A percentile compares a stretch with the other conserved stretches of the same genome.
These are phyloP conservation scores for Hippocampus abdominalis DNA, from an alignment of 2,113 vertebrate genomes.

Conservation along the genomic window DNA sequence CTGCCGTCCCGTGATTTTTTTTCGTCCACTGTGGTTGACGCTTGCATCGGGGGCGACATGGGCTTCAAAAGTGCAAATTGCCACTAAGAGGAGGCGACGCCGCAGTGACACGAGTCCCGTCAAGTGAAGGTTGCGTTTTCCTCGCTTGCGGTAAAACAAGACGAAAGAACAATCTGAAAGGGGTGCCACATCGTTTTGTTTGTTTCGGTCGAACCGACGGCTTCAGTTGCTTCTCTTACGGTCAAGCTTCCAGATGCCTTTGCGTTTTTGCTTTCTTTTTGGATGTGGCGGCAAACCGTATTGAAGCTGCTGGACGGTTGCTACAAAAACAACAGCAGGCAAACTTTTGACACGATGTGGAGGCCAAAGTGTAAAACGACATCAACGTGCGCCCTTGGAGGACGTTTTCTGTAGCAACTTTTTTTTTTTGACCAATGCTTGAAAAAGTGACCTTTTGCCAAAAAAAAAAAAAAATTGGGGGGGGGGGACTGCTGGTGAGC, in stretches of 20 bases:
- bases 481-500: conserved; percentile 20
- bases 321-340: conserved; percentile 16
- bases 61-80: conserved; percentile 35
- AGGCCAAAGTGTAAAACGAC: not conserved
- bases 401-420: conserved; percentile 32
- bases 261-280: conserved; percentile 12
- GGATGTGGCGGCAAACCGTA: conserved; percentile 29
- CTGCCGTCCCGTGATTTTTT: not conserved
- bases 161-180: conserved; percentile 44
- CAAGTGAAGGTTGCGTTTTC: conserved; percentile 2
- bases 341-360: conserved; percentile 27
- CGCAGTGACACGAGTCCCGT: conserved; percentile 22
- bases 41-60: conserved; percentile 1
- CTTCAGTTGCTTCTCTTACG: conserved; percentile 28
- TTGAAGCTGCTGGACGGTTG: conserved; percentile 36
- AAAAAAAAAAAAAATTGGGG: conserved; percentile 27
- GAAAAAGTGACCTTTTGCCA: conserved; percentile 66
- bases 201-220: conserved; percentile 47
- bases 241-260: conserved; percentile 52
- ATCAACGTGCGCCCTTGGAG: conserved; percentile 26
- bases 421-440: conserved; percentile 38
- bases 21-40: conserved; percentile 3
- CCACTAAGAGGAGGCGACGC: conserved; percentile 7
- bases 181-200: conserved; percentile 68
- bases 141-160: conserved; percentile 16